These are phyloP conservation scores for Elephantulus edwardii DNA, from an alignment of 2,113 vertebrate genomes.

Conservation along the genomic window DNA sequence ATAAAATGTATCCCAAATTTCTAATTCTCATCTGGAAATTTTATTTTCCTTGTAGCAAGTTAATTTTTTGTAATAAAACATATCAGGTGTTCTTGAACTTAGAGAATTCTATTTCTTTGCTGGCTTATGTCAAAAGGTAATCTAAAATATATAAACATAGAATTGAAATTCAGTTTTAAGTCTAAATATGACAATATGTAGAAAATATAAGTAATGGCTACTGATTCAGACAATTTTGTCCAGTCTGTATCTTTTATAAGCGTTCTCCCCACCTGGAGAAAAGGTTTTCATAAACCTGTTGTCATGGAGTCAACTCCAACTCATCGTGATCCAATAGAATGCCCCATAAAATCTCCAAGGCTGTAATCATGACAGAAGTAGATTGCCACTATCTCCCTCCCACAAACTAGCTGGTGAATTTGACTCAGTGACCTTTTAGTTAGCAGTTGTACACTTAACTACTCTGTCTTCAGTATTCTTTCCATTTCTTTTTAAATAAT, in stretches of 20 bases:
- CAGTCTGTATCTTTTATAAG: neutral
- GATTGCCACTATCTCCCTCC: neutral
- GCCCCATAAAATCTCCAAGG: neutral
- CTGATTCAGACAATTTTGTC: neutral
- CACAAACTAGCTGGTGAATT: neutral
- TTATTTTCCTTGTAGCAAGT: neutral
- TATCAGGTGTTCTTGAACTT: neutral
- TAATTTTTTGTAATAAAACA: neutral
- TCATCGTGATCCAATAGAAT: neutral
- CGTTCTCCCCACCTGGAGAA: neutral
- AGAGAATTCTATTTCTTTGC: slow-evolving; percentile 14
- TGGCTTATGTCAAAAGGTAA: slow-evolving; percentile 27
- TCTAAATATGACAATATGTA: slow-evolving; percentile 27
- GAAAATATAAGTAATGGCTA: neutral
- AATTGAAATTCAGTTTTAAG: slow-evolving; percentile 5
- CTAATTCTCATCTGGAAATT: neutral
- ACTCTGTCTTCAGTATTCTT: neutral
- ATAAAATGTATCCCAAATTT: neutral
- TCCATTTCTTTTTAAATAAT: neutral
- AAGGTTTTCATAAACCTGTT: neutral
- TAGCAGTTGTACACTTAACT: neutral
- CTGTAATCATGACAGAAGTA: neutral
- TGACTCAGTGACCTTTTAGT: neutral
- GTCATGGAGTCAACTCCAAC: neutral
- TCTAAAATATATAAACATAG: neutral